Evolutionary conservation across 2,797 vertebrate species (phyloP).

Genomic region (Taeniopygia guttata): DNA sequence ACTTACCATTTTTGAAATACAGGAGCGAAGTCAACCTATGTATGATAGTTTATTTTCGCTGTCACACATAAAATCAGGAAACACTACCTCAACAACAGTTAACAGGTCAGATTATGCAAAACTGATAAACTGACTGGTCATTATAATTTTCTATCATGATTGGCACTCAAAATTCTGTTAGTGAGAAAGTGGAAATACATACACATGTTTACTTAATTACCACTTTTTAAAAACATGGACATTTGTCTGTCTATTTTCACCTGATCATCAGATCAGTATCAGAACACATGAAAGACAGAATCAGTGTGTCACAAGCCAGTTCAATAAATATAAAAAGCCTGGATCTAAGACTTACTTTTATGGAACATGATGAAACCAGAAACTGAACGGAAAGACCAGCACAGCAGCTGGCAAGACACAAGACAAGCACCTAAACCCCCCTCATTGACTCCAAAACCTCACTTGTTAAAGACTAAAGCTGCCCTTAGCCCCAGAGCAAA

Average conservation of each 20-base stretch:
- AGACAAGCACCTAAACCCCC: background rate
- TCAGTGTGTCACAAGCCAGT: background rate
- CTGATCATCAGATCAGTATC: background rate
- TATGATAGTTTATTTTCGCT: background rate
- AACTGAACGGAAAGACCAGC: background rate
- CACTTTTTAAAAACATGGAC: background rate
- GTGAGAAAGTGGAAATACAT: background rate
- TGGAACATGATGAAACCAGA: background rate
- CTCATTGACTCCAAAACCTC: background rate
- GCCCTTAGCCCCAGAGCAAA: background rate
- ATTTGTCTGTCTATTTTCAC: background rate
- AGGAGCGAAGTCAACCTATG: background rate
- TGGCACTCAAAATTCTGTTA: background rate
- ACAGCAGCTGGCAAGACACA: background rate
- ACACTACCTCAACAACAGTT: background rate
- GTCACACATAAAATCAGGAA: background rate
- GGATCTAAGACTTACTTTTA: background rate
- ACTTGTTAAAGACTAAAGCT: background rate
- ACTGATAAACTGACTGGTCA: background rate
- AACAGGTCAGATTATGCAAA: background rate
- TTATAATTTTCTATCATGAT: background rate
- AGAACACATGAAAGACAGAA: background rate
- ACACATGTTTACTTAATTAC: background rate
- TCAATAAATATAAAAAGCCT: background rate
- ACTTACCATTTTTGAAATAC: background rate